Conservation (phyloP, 1,140 invertebrate species). For the Drosophila miranda region DNA sequence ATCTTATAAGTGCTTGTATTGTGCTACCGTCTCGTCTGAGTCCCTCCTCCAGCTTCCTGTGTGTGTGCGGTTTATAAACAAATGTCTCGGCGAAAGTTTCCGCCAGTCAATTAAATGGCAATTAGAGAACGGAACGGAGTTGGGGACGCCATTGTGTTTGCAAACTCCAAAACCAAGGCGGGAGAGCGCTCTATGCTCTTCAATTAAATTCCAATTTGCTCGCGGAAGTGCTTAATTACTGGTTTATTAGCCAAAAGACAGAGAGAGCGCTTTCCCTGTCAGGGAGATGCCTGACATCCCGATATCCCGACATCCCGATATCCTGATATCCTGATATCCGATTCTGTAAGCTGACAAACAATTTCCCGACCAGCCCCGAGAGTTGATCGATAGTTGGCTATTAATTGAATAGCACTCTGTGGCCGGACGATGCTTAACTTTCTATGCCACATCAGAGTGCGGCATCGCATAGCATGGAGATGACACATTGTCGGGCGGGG, state of each 20-base stretch:
- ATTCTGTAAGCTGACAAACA: conserved; percentile 40
- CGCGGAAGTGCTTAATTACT: conserved; percentile 51
- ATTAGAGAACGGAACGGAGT: conserved; percentile 34
- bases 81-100: conserved; percentile 59
- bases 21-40: conserved; percentile 22
- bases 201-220: conserved; percentile 59
- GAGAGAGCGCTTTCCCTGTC: too few relatives aligned
- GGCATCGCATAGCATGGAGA: too few relatives aligned
- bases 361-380: conserved; percentile 39
- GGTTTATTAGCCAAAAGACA: conserved; percentile 43
- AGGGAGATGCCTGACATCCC: too few relatives aligned
- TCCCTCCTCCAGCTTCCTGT: conserved; percentile 5
- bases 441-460: too few relatives aligned
- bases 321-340: conserved; percentile 29
- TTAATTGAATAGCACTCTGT: conserved; percentile 34
- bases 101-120: conserved; percentile 68
- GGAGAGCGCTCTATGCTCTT: conserved; percentile 36
- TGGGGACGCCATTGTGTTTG: conserved; percentile 28
- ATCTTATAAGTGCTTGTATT: conserved; percentile 77
- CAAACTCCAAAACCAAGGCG: conserved; percentile 5
- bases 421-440: conserved; percentile 13
- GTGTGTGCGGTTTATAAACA: conserved; percentile 61
- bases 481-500: conserved; percentile 1
- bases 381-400: conserved; percentile 34
- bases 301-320: too few relatives aligned